phyloP scores from a whole-genome alignment of 2,797 vertebrate species.

The Rhinoraja longicauda region DNA sequence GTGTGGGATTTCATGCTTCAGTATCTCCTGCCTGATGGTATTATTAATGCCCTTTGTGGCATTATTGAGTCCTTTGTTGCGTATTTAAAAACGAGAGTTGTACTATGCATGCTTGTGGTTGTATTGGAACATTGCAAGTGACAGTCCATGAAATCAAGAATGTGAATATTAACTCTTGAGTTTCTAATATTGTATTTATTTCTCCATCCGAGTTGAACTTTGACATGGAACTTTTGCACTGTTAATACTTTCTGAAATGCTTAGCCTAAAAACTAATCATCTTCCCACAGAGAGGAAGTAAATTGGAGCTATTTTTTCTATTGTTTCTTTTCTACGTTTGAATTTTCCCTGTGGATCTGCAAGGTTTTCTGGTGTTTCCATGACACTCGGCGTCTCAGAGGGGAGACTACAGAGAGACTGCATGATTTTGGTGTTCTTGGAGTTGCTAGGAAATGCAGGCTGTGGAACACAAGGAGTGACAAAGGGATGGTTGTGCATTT shows the following conservation, averaged over 20 bases:
- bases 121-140: background rate
- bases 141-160: background rate
- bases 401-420: conserved; percentile 60
- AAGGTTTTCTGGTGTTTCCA: conserved; percentile 64
- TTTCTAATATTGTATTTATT: background rate
- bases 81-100: background rate
- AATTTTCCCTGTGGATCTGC: conserved; percentile 55
- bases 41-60: background rate
- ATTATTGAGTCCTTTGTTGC: background rate
- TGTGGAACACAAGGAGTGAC: conserved; percentile 49
- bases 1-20: no score
- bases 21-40: no score
- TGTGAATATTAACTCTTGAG: background rate
- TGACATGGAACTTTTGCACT: background rate
- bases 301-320: conserved; percentile 55
- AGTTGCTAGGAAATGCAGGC: conserved; percentile 68
- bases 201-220: background rate
- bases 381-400: conserved; percentile 73
- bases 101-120: background rate
- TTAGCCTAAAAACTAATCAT: conserved; percentile 55
- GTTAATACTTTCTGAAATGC: conserved; percentile 40
- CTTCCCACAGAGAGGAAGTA: conserved; percentile 57
- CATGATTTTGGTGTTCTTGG: conserved; percentile 64
- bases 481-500: conserved; percentile 51
- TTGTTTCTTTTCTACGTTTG: conserved; percentile 58